Conservation (phyloP, 2,797 vertebrate species). For the Smutsia gigantea region DNA sequence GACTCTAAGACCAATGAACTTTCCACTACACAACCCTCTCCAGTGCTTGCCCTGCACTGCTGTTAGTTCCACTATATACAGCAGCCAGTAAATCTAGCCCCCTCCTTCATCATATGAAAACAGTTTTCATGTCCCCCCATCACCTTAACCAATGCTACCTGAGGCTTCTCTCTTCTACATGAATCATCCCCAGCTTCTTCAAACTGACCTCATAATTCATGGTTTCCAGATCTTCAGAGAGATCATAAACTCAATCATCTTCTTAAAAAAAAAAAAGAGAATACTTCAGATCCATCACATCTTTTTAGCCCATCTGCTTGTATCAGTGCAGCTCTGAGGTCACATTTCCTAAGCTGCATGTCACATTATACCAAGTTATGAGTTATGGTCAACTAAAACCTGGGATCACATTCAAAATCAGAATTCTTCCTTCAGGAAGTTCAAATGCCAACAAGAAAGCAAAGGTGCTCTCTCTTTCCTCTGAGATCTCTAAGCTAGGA, state of each 20-base stretch:
- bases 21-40: neutral
- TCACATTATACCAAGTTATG: neutral
- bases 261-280: slow-evolving; percentile 24
- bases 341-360: neutral
- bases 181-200: slow-evolving; percentile 12
- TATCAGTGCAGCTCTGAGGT: neutral
- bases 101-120: neutral
- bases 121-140: neutral
- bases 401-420: neutral
- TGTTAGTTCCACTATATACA: neutral
- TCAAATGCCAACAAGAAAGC: slow-evolving; percentile 15
- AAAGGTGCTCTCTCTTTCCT: neutral
- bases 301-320: neutral
- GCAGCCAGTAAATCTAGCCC: neutral
- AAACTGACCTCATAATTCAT: slow-evolving; percentile 10
- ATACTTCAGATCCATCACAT: neutral
- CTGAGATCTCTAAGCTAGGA: neutral
- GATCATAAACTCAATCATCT: neutral
- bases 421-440: neutral
- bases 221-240: neutral
- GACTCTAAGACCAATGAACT: neutral
- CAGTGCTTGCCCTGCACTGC: neutral
- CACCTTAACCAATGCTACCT: neutral
- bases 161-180: neutral
- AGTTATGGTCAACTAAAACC: neutral